Evolutionary conservation across 2,888 invertebrate genomes (phyloP).

Genomic region (Sinotaia quadrata): DNA sequence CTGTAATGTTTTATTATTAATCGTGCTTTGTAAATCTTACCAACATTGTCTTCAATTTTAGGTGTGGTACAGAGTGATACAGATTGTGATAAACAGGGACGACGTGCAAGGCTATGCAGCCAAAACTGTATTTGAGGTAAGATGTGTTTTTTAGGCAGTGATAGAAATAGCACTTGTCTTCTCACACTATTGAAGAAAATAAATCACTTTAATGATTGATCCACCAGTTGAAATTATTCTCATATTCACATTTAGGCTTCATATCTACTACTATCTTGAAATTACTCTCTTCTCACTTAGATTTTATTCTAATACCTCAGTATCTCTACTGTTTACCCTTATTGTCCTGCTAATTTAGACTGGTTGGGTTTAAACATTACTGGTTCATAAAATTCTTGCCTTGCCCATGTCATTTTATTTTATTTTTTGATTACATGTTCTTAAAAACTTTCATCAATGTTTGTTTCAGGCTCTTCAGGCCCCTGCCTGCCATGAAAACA

Average conservation of each 20-base stretch:
- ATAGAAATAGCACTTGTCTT: neutral
- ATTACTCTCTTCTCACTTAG: no score
- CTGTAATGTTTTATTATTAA: neutral
- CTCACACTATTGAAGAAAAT: neutral
- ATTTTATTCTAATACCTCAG: neutral
- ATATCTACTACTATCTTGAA: no score
- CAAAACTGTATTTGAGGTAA: conserved; percentile 97
- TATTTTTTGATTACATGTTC: neutral
- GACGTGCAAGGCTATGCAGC: conserved; percentile 99
- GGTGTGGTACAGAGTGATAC: conserved; percentile 97
- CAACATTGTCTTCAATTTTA: conserved; percentile 21
- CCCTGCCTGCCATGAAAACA: conserved; percentile 99
- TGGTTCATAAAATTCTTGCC: no score
- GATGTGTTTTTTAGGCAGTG: conserved; percentile 18
- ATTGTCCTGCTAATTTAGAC: neutral
- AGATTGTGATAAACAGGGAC: conserved; percentile 99
- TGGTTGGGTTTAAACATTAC: neutral
- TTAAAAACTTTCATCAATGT: neutral
- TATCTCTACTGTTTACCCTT: neutral
- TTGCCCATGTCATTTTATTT: neutral
- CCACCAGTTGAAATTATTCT: no score
- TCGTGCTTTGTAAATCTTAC: neutral
- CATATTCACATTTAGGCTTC: no score
- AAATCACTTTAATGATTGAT: no score
- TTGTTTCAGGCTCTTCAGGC: conserved; percentile 88